These are phyloP conservation scores for Oscheius sp. DNA, from an alignment of 1,140 invertebrate species.

Conservation along the genomic window DNA sequence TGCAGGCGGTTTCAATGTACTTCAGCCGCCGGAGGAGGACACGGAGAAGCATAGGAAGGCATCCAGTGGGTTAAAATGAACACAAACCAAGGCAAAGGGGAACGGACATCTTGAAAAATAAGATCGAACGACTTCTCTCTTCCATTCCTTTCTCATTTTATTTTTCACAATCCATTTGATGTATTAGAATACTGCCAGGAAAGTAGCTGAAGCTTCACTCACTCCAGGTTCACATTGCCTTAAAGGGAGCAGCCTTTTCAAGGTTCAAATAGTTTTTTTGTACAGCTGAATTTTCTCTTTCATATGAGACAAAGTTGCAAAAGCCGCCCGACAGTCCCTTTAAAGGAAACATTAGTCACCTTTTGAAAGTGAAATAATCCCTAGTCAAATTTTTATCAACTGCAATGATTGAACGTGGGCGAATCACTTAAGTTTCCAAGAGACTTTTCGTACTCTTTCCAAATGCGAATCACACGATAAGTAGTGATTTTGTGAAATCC, in stretches of 20 bases:
- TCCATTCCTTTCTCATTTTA: background rate
- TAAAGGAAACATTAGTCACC: too few species aligned
- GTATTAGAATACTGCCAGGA: background rate
- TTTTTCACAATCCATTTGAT: background rate
- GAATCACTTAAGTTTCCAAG: too few species aligned
- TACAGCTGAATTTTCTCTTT: too few species aligned
- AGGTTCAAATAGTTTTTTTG: background rate
- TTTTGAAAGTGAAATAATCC: too few species aligned
- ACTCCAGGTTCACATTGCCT: background rate
- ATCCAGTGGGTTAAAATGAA: slow-evolving; percentile 18
- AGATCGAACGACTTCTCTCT: background rate
- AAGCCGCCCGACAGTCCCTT: too few species aligned
- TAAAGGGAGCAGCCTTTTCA: background rate
- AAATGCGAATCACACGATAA: too few species aligned
- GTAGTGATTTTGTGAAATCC: too few species aligned
- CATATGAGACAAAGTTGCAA: too few species aligned
- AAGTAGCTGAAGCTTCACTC: background rate
- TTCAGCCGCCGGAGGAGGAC: slow-evolving; percentile 26
- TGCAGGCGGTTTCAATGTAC: slow-evolving; percentile 3
- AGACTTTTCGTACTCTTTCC: too few species aligned
- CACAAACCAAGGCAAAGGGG: background rate
- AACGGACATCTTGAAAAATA: too few species aligned
- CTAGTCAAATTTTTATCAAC: too few species aligned
- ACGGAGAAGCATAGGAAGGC: slow-evolving; percentile 17
- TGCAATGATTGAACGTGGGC: too few species aligned